Base-by-base conservation (phyloP, 2,888 invertebrate species). In the Thereva nobilitata region DNA sequence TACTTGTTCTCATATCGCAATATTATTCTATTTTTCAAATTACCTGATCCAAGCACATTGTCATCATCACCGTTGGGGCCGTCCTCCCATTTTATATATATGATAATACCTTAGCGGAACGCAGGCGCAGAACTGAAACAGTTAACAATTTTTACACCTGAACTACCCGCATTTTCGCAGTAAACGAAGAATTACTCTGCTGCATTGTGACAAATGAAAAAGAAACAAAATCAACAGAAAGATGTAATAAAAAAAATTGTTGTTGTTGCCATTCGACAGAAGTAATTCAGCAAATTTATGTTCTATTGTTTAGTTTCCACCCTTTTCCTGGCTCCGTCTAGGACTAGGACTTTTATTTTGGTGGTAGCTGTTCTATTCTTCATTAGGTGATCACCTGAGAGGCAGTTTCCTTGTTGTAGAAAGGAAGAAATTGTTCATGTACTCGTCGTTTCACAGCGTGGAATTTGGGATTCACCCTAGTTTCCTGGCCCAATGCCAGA, bases 161-260 rank as follows among this genome's bases (percentile, higher is more conserved):
- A 67, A 54, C 67, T 61, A 40, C 67, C 67, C 67, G 67, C 67
- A 67, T 67, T 12, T 47, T 12, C 9, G 7, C 9, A 1, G 3
- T 1, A 42, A 42, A 7, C 42, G 42, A 23, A 23, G 23, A 23
- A 23, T 23, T 2, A 23, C 23, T 23, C 23, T 23, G 23, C 23
- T 23, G 23, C 23, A 23, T 23, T 23, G 23, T 23, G 23, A 23
- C 23, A 23, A 23, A 1, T 23, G 23, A 23, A 23, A 23, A 23
- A 23, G 23, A 23, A 23, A 23, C 1, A 23, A 23, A 23, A 23
- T n/a, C n/a, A 23, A 23, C 23, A 23, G 23, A 23, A 23, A 23
- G 23, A 23, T 23, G 23, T 23, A 23, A 23, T 23, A 23, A 23
- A 23, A 23, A 23, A 23, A 23, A 23, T 23, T n/a, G n/a, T 23